These are phyloP conservation scores for Nomia melanderi DNA, from an alignment of 1,140 invertebrate species.

Conservation along the genomic window DNA sequence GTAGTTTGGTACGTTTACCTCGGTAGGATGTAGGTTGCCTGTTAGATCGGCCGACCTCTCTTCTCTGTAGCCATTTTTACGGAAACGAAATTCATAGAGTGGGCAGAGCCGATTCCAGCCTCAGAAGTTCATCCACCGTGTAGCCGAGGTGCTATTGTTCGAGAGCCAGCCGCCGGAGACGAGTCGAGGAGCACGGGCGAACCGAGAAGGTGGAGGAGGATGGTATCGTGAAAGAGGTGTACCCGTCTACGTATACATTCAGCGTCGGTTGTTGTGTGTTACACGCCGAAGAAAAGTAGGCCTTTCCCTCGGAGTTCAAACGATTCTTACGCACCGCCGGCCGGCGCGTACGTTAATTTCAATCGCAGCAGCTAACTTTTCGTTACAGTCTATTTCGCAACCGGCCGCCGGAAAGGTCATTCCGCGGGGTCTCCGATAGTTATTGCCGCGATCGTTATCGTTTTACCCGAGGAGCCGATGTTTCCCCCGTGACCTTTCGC, in stretches of 20 bases:
- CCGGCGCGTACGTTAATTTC: slow-evolving; percentile 54
- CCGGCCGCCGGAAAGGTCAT: slow-evolving; percentile 51
- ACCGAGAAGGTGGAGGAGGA: slow-evolving; percentile 44
- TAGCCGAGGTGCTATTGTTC: slow-evolving; percentile 65
- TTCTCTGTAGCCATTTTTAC: slow-evolving; percentile 60
- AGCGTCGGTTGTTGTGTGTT: not conserved
- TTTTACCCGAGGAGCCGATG: not conserved
- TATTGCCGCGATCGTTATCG: slow-evolving; percentile 22
- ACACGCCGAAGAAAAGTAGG: slow-evolving; percentile 50
- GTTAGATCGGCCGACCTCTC: slow-evolving; percentile 65
- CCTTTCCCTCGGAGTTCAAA: slow-evolving; percentile 54
- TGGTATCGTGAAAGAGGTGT: slow-evolving; percentile 58
- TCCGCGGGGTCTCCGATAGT: slow-evolving; percentile 19
- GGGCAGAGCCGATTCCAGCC: slow-evolving; percentile 65
- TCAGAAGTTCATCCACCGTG: slow-evolving; percentile 67
- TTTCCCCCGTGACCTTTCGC: not conserved
- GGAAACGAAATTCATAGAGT: slow-evolving; percentile 66
- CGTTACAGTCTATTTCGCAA: slow-evolving; percentile 50
- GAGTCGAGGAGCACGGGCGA: slow-evolving; percentile 27
- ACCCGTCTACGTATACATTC: slow-evolving; percentile 7
- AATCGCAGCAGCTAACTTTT: slow-evolving; percentile 54
- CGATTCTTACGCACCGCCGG: slow-evolving; percentile 54
- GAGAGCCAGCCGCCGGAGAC: slow-evolving; percentile 51
- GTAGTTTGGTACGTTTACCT: slow-evolving; percentile 35
- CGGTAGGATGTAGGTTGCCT: slow-evolving; percentile 61